phyloP scores from a whole-genome alignment of 2,797 vertebrate genomes.

The Cyclopterus lumpus region DNA sequence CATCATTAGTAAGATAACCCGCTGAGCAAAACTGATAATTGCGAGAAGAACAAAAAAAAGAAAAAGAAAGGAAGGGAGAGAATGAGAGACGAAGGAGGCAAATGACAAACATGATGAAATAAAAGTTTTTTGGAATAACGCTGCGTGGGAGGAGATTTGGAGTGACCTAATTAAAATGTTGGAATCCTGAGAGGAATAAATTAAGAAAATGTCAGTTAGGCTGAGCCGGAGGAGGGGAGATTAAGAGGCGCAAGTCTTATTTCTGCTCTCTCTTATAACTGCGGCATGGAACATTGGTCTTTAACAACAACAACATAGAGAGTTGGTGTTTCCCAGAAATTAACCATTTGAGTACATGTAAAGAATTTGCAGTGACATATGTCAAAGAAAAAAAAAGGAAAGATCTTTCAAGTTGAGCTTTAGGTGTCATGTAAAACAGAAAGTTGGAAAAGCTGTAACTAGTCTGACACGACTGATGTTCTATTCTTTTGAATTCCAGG shows the following conservation, averaged over 20 bases:
- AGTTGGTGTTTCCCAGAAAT: constrained; percentile 23
- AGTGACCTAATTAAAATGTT: constrained; percentile 85
- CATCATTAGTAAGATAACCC: constrained; percentile 69
- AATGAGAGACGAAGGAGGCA: constrained; percentile 53
- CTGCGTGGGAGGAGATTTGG: constrained; percentile 79
- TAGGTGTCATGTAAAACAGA: neutral
- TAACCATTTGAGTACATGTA: constrained; percentile 19
- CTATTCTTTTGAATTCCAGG: constrained; percentile 15
- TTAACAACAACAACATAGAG: constrained; percentile 48
- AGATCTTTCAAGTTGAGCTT: neutral
- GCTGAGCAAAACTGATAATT: constrained; percentile 65
- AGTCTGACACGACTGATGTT: constrained; percentile 28
- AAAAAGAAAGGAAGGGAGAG: constrained; percentile 31
- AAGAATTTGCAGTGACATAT: constrained; percentile 1
- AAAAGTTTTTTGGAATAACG: constrained; percentile 68
- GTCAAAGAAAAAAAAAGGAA: neutral
- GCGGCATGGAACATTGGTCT: constrained; percentile 58
- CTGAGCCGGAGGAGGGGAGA: constrained; percentile 80
- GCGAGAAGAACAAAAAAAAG: neutral
- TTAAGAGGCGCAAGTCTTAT: constrained; percentile 77
- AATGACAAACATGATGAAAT: constrained; percentile 76
- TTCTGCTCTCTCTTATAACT: constrained; percentile 67
- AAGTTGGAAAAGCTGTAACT: constrained; percentile 6
- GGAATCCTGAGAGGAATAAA: constrained; percentile 82
- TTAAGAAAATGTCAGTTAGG: constrained; percentile 84